phyloP scores from a whole-genome alignment of 2,797 vertebrate genomes.

The Melanitta fusca region DNA sequence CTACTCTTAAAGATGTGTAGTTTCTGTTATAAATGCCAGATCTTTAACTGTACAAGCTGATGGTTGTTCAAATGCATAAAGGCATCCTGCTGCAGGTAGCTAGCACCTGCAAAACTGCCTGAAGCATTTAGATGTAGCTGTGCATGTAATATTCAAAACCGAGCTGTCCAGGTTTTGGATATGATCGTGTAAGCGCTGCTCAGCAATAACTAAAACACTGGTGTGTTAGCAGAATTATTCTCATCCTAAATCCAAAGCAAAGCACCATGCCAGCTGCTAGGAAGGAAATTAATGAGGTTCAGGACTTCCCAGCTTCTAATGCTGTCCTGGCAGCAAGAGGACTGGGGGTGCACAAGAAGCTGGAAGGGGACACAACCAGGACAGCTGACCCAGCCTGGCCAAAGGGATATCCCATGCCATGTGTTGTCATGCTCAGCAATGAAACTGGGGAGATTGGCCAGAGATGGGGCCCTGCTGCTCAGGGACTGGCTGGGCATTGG shows the following conservation, averaged over 20 bases:
- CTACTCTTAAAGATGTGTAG: not conserved
- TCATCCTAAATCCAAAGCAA: no score
- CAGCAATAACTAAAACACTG: no score
- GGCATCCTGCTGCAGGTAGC: not conserved
- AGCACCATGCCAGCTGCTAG: no score
- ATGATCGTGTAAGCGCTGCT: no score
- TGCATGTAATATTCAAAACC: not conserved
- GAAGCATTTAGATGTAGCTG: not conserved
- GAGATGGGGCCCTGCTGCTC: not conserved
- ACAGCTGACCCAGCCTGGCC: not conserved
- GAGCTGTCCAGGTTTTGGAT: accelerated
- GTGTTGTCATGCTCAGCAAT: not conserved
- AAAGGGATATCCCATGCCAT: not conserved
- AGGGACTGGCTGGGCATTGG: not conserved
- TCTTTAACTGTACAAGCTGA: not conserved
- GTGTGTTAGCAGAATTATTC: no score
- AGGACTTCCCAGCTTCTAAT: not conserved
- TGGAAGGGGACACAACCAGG: not conserved
- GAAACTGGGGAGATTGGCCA: not conserved
- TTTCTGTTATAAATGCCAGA: not conserved
- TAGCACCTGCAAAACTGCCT: not conserved
- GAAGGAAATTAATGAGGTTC: no score
- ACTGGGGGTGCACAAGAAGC: not conserved
- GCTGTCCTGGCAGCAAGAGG: not conserved
- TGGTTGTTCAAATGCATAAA: not conserved